Evolutionary conservation across 2,888 invertebrate species (phyloP).

Genomic region (Agrenia bidenticulata): DNA sequence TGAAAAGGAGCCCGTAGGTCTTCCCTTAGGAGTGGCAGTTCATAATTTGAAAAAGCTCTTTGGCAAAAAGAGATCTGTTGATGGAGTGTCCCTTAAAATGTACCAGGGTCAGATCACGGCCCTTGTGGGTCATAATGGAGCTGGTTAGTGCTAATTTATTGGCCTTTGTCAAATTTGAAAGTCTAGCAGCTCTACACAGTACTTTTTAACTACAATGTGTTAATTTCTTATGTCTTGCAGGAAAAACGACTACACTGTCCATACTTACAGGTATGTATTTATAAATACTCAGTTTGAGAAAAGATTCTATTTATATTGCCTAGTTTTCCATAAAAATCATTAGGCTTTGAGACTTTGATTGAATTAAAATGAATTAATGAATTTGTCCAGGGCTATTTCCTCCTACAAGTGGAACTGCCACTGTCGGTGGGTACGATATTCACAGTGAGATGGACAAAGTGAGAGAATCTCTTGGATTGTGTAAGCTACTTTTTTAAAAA

Average conservation of each 20-base stretch:
- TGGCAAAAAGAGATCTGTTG: conserved; percentile 63
- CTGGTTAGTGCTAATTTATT: background rate
- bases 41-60: conserved; percentile 53
- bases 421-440: conserved; percentile 72
- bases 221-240: conserved; percentile 65
- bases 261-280: conserved; percentile 63
- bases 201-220: background rate
- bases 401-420: conserved; percentile 71
- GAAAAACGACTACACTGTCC: conserved; percentile 75
- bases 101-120: conserved; percentile 82
- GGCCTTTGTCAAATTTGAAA: too few relatives aligned
- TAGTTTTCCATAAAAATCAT: too few relatives aligned
- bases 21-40: conserved; percentile 56
- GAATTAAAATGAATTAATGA: background rate
- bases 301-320: too few relatives aligned
- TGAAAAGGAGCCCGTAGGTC: conserved; percentile 56
- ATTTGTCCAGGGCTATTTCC: conserved; percentile 66
- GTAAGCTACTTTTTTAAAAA: too few relatives aligned
- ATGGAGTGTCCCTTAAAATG: conserved; percentile 71
- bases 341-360: too few relatives aligned
- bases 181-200: background rate
- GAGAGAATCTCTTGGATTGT: conserved; percentile 76
- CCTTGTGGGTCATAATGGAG: conserved; percentile 64
- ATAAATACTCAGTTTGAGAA: conserved; percentile 60
- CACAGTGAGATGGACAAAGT: conserved; percentile 66